Base-by-base conservation (phyloP, 2,888 invertebrate species). In the Marronus borbonicus region DNA sequence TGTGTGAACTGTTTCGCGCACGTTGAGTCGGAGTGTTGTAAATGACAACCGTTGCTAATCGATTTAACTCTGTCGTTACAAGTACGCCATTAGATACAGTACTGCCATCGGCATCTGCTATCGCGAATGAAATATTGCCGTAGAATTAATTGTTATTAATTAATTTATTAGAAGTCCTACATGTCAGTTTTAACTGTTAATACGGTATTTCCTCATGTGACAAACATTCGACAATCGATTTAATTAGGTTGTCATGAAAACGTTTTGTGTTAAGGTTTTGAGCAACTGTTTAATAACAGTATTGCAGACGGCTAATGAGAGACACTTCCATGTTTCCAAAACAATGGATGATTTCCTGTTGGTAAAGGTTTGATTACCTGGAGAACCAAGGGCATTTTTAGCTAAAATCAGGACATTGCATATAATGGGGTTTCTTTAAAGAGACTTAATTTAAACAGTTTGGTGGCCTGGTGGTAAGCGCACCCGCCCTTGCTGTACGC, bases 41-140 rank as follows among this genome's bases (percentile, higher is more conserved):
- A 85, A 84, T 85, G 86, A 86, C 85, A 86, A 85, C 84, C 85
- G 82, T 81, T 81, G 81, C 83, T 84, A 85, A 86, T 85, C 84
- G 85, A 84, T 85, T 85, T 84, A 84, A 82, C 83, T 83, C 83
- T 83, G 83, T 83, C 84, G 83, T 82, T 80, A 82, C 84, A 83
- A 84, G 85, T 83, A 83, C 82, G 85, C 85, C 83, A 85, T 85
- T 85, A 85, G 85, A 84, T 83, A 83, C 84, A 83, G 84, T 52
- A 82, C 84, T 85, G 85, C 86, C 85, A 86, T 84, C 84, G 83
- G 85, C 85, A 85, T 84, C 84, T 85, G 85, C 82, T 84, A 81
- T 83, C 80, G 78, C 81, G 80, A 81, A 84, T 83, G 84, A 84
- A 82, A 83, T 84, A 85, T 83, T 82, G 82, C 82, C 79, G 81